Evolutionary conservation across 1,140 invertebrate genomes (phyloP).

Genomic region (Euwallacea similis): DNA sequence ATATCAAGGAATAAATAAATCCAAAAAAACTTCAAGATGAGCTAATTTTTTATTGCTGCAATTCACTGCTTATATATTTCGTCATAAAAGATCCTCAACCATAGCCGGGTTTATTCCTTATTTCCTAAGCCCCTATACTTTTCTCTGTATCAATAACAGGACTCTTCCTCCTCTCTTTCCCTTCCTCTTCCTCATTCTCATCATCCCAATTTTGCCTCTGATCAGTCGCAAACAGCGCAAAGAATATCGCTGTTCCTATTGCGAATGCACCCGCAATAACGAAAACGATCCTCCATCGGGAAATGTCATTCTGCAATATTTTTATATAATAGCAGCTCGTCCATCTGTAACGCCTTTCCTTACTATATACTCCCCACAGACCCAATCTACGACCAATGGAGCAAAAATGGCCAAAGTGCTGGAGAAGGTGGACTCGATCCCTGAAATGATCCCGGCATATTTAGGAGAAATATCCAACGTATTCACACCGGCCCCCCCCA

Average conservation of each 20-base stretch:
- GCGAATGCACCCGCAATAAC: not conserved
- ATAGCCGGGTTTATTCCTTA: too few species aligned
- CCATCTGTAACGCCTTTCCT: not conserved
- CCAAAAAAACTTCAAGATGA: too few species aligned
- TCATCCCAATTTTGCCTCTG: slow-evolving; percentile 13
- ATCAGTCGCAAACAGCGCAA: slow-evolving; percentile 9
- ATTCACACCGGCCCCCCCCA: not conserved
- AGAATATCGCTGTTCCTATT: slow-evolving; percentile 1
- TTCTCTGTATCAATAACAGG: not conserved
- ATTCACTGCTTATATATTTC: too few species aligned
- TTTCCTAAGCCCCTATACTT: not conserved
- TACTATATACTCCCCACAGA: slow-evolving; percentile 3
- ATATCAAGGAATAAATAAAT: too few species aligned
- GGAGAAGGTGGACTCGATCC: not conserved
- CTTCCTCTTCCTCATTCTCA: not conserved
- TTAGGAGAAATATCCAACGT: slow-evolving; percentile 7
- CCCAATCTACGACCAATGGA: slow-evolving; percentile 3
- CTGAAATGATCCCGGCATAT: slow-evolving; percentile 7
- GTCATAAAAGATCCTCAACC: too few species aligned
- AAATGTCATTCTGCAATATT: not conserved
- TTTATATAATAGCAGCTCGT: not conserved
- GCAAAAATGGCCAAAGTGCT: not conserved
- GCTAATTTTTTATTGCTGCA: too few species aligned
- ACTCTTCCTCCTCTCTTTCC: not conserved
- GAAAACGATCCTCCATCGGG: slow-evolving; percentile 19